A percentile compares a stretch with the other conserved stretches of the same genome.
These are phyloP conservation scores for Drosophila saltans DNA, from an alignment of 1,140 invertebrate species.

Conservation along the genomic window DNA sequence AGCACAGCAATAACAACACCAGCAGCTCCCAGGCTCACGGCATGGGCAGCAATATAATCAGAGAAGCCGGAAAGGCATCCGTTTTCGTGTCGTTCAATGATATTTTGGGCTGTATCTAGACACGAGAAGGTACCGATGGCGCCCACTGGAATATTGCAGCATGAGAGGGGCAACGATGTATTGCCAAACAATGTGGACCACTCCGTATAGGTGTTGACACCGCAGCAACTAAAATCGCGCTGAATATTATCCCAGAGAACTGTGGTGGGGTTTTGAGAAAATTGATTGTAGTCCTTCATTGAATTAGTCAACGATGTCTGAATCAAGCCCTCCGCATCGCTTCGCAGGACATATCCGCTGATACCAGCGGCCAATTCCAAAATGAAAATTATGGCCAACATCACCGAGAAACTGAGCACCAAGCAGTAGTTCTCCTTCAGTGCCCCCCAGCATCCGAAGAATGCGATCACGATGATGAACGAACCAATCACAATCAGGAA, in stretches of 20 bases:
- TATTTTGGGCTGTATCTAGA: constrained; percentile 34
- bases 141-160: constrained; percentile 85
- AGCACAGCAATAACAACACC: constrained; percentile 90
- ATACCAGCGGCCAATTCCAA: constrained; percentile 92
- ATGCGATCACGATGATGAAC: constrained; percentile 91
- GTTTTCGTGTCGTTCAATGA: constrained; percentile 15
- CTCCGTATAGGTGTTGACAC: constrained; percentile 85
- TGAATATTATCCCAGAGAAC: constrained; percentile 86
- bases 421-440: constrained; percentile 92
- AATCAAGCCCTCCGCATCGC: constrained; percentile 85
- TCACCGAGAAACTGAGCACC: constrained; percentile 89
- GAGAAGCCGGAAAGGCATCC: constrained; percentile 87
- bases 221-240: constrained; percentile 89
- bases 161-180: constrained; percentile 85
- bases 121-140: constrained; percentile 83
- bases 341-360: constrained; percentile 89
- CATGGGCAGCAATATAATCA: constrained; percentile 87
- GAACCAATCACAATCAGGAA: constrained; percentile 91
- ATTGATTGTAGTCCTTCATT: constrained; percentile 84
- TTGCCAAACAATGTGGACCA: constrained; percentile 84
- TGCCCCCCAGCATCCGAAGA: constrained; percentile 95
- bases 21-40: constrained; percentile 88
- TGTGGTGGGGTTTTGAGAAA: constrained; percentile 81
- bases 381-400: constrained; percentile 90
- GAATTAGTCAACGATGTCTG: constrained; percentile 84